These are phyloP conservation scores for Malachius bipustulatus DNA, from an alignment of 2,888 invertebrate species.

Conservation along the genomic window DNA sequence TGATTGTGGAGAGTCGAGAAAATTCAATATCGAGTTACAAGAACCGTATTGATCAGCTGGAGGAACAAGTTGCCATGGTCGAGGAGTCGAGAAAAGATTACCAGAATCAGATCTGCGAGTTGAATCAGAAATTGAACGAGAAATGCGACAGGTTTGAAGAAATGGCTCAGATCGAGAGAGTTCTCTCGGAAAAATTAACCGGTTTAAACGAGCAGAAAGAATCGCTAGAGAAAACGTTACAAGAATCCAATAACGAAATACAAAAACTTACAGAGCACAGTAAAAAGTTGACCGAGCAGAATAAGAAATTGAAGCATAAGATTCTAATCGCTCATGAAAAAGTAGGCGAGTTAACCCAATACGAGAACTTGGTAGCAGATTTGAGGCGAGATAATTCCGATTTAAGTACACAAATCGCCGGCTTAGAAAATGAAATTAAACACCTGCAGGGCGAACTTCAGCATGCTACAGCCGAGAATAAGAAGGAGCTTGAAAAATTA, in stretches of 20 bases:
- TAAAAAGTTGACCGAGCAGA: constrained; percentile 21
- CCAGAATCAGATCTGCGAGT: constrained; percentile 48
- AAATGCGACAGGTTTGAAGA: constrained; percentile 42
- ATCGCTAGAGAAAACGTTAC: constrained; percentile 45
- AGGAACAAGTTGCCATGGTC: constrained; percentile 51
- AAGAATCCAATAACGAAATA: constrained; percentile 38
- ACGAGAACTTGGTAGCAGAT: constrained; percentile 19
- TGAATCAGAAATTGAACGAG: constrained; percentile 47
- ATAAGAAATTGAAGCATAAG: constrained; percentile 23
- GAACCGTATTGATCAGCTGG: constrained; percentile 50
- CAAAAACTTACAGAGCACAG: constrained; percentile 18
- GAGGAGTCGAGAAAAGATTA: constrained; percentile 48
- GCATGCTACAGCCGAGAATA: constrained; percentile 33
- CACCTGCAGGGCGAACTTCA: constrained; percentile 36
- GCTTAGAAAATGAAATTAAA: constrained; percentile 41
- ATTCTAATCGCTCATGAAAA: constrained; percentile 23
- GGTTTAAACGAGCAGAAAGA: constrained; percentile 52
- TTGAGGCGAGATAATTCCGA: constrained; percentile 40
- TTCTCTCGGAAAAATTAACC: constrained; percentile 48
- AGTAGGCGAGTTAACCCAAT: constrained; percentile 21
- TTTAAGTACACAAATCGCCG: constrained; percentile 39
- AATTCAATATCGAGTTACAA: constrained; percentile 52
- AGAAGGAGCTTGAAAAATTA: constrained; percentile 38
- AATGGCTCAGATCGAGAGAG: constrained; percentile 49
- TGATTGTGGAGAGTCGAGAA: constrained; percentile 62